A percentile compares a stretch with the other conserved stretches of the same genome.
Evolutionary conservation across 2,888 invertebrate genomes (phyloP).

Genomic region (Cantharis rufa): DNA sequence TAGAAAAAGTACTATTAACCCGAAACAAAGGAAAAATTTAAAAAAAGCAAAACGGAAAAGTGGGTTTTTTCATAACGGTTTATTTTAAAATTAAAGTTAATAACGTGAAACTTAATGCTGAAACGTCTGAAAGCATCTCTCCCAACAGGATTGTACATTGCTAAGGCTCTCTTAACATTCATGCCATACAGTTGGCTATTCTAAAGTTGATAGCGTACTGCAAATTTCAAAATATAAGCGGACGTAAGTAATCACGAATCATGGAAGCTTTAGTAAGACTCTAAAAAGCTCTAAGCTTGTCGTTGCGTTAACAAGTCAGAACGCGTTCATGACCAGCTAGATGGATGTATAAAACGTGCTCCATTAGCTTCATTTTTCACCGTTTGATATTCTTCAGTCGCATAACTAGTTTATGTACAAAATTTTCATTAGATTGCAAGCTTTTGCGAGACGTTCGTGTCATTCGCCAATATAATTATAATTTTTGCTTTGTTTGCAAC

Average conservation of each 20-base stretch:
- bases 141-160: neutral
- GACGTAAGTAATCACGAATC: constrained; percentile 29
- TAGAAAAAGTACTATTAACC: neutral
- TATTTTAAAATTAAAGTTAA: neutral
- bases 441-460: constrained; percentile 11
- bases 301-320: constrained; percentile 36
- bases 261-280: constrained; percentile 27
- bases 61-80: neutral
- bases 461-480: neutral
- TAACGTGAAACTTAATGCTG: neutral
- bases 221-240: constrained; percentile 24
- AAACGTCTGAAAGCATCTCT: neutral
- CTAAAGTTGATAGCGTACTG: constrained; percentile 12
- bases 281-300: constrained; percentile 31
- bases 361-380: constrained; percentile 34
- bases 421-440: constrained; percentile 18
- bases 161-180: constrained; percentile 17
- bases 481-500: neutral
- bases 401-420: constrained; percentile 29
- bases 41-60: neutral
- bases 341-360: constrained; percentile 42
- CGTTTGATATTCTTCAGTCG: constrained; percentile 29
- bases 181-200: constrained; percentile 14
- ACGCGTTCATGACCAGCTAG: constrained; percentile 32
- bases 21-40: neutral